These are phyloP conservation scores for Ptychadena robeensis DNA, from an alignment of 2,797 vertebrate genomes.

Conservation along the genomic window DNA sequence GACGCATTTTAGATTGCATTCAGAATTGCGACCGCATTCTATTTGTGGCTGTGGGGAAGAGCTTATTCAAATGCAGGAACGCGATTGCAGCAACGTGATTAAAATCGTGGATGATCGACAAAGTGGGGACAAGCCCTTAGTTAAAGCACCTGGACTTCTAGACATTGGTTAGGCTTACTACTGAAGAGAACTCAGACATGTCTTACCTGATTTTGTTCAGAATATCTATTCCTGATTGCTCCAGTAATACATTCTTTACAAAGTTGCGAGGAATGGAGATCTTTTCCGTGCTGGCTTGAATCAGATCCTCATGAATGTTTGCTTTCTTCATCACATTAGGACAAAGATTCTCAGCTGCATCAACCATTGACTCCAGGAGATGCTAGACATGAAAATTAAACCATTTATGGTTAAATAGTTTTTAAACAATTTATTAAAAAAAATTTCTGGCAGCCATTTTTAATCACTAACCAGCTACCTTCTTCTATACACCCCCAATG, in stretches of 20 bases:
- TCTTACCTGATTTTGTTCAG: conserved; percentile 96
- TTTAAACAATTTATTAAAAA: not conserved
- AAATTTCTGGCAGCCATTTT: not conserved
- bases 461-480: not conserved
- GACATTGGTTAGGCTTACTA: no score
- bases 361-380: conserved; percentile 92
- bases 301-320: conserved; percentile 87
- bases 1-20: no score
- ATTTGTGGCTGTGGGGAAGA: no score
- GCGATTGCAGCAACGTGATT: no score
- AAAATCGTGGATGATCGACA: no score
- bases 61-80: no score
- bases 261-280: conserved; percentile 92
- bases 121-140: no score
- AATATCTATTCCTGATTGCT: conserved; percentile 95
- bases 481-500: not conserved
- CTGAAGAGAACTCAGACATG: no score
- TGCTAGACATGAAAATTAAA: conserved; percentile 69
- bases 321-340: conserved; percentile 91
- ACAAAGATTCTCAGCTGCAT: conserved; percentile 88
- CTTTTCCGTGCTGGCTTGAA: conserved; percentile 87
- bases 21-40: no score
- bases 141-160: no score
- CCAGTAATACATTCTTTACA: conserved; percentile 91
- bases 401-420: not conserved